phyloP scores from a whole-genome alignment of 1,140 invertebrate genomes.

The Coelopa frigida region DNA sequence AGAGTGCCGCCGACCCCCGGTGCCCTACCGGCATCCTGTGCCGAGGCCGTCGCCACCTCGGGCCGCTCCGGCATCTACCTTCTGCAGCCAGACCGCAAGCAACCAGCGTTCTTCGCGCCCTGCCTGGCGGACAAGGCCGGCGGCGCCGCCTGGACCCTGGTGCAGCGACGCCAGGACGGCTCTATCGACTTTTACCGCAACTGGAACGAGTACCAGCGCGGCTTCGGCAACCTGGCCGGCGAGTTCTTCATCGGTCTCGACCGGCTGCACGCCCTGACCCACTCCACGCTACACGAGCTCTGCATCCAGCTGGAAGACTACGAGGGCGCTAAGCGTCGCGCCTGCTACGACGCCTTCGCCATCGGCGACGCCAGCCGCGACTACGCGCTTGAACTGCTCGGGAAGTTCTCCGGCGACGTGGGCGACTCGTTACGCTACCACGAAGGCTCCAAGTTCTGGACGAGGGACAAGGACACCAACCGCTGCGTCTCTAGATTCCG shows the following conservation, averaged over 20 bases:
- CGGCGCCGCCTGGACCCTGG: conserved; percentile 25
- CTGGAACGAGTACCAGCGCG: conserved; percentile 28
- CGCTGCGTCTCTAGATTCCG: conserved; percentile 24
- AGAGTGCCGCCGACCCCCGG: too few species aligned
- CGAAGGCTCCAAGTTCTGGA: conserved; percentile 25
- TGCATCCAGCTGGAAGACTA: conserved; percentile 23
- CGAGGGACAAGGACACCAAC: conserved; percentile 19
- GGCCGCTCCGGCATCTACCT: too few species aligned
- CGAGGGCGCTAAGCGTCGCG: conserved; percentile 21
- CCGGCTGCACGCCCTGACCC: conserved; percentile 24
- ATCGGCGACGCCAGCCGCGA: conserved; percentile 29
- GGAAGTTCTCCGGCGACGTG: conserved; percentile 22
- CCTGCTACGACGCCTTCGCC: conserved; percentile 27
- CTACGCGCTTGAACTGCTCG: conserved; percentile 25
- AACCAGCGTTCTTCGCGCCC: too few species aligned
- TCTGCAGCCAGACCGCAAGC: too few species aligned
- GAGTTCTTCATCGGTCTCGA: conserved; percentile 32
- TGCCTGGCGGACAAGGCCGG: too few species aligned
- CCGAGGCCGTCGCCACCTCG: too few species aligned
- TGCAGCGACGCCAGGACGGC: conserved; percentile 22
- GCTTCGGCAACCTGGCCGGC: conserved; percentile 15
- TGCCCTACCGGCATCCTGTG: too few species aligned
- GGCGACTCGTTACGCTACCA: conserved; percentile 25
- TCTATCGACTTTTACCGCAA: conserved; percentile 26
- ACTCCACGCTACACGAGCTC: conserved; percentile 47